Evolutionary conservation across 2,113 vertebrate genomes (phyloP), one percentile per base, ranked within the genome.

Genomic region (Ellobius talpinus): DNA sequence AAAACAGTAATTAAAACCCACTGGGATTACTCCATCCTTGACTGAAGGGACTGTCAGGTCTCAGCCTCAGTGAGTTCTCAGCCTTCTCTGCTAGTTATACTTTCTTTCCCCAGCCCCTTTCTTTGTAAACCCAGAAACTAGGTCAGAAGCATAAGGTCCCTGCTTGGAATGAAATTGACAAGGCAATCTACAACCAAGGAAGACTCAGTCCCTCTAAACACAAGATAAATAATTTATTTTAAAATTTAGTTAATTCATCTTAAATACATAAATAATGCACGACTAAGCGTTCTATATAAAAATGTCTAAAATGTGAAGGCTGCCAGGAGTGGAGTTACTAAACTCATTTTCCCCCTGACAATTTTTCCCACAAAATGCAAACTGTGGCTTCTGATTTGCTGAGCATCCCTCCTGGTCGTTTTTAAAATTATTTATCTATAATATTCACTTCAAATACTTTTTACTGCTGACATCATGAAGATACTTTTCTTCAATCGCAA

Each of bases 211-310:
- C 72, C 47, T 93, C 73, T 86, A 94, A 97, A 96, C 88, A 72
- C 31, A 97, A 92, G 90, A 85, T 92, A 95, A 96, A 96, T 97
- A 91, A 92, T 95, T 96, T 94, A 96, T 97, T 94, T 96, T 89
- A 89, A 93, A 94, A 77, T 96, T 96, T 97, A 96, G 97, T 88
- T 97, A 96, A 97, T 96, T 97, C 94, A 95, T 93, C 91, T 92
- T 89, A 96, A 90, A 73, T 77, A 42, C 31, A 96, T 95, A 97
- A 96, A 97, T 96, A 96, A 97, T 97, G 72, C 81, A 97, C 78
- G 81, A 93, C 91, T 87, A 92, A 93, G 87, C 78, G 76, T 92
- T 90, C 76, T 84, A 3, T 81, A 19, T 91, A 82, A 95, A 97
- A 97, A 50, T 85, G 87, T 95, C 61, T 90, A 90, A 77, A 97